Evolutionary conservation across 2,888 invertebrate genomes (phyloP).

Genomic region (Phortica magna): DNA sequence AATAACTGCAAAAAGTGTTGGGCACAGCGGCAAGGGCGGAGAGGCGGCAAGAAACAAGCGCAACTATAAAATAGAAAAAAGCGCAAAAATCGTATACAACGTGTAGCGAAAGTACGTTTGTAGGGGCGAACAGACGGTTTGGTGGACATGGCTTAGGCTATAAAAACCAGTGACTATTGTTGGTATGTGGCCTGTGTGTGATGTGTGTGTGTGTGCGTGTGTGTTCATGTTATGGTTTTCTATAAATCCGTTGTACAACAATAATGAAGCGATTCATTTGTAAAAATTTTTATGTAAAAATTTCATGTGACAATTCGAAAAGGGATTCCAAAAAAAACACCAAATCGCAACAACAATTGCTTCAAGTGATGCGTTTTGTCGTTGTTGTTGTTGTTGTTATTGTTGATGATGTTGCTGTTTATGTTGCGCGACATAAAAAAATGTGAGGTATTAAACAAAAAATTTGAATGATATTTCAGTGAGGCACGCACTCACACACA

Average conservation of each 20-base stretch:
- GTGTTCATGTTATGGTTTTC: not conserved
- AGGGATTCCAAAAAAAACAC: not conserved
- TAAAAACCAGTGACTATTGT: not conserved
- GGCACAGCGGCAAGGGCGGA: too few relatives aligned
- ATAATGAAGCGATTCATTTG: conserved; percentile 21
- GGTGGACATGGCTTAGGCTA: not conserved
- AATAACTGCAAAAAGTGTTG: not conserved
- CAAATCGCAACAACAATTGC: not conserved
- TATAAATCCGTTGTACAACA: conserved; percentile 2
- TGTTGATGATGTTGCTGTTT: conserved; percentile 8
- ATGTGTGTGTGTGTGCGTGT: not conserved
- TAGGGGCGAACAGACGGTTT: not conserved
- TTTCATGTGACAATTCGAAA: not conserved
- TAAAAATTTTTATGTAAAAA: not conserved
- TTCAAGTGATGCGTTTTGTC: conserved; percentile 44
- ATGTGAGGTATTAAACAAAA: not conserved
- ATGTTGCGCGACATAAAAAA: not conserved
- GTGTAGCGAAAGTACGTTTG: not conserved
- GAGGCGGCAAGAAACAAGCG: not conserved
- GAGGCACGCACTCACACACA: conserved; percentile 22
- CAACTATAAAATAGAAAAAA: not conserved
- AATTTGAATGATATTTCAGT: not conserved
- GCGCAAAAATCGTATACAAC: not conserved
- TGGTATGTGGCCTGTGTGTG: not conserved
- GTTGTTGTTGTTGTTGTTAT: conserved; percentile 30